Evolutionary conservation across 2,797 vertebrate genomes (phyloP).

Genomic region (Capromys pilorides): DNA sequence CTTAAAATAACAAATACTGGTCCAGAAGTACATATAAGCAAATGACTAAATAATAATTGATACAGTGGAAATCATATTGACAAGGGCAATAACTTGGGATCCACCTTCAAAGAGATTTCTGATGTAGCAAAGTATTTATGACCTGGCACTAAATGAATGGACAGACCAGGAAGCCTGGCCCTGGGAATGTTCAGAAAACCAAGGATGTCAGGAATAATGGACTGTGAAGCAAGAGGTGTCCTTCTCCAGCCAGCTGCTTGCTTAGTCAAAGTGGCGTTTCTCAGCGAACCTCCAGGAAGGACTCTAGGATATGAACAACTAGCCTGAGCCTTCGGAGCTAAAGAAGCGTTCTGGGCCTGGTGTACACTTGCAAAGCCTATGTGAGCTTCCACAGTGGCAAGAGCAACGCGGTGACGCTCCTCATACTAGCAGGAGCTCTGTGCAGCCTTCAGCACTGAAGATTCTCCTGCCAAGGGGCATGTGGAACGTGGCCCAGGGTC

Average conservation of each 20-base stretch:
- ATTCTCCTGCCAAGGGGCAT: background rate
- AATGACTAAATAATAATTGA: background rate
- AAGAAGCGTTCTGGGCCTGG: background rate
- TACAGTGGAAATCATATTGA: background rate
- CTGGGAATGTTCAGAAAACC: background rate
- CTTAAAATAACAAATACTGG: background rate
- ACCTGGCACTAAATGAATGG: background rate
- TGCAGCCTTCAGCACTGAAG: background rate
- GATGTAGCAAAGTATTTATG: background rate
- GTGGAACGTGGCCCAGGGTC: background rate
- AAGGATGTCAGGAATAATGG: background rate
- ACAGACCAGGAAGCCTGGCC: background rate
- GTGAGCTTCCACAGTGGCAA: background rate
- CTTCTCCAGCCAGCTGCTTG: fast-evolving
- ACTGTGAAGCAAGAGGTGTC: fast-evolving
- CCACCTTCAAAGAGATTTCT: background rate
- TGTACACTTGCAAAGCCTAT: background rate
- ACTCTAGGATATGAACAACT: background rate
- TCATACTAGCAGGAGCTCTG: background rate
- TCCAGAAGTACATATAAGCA: background rate
- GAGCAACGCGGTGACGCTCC: background rate
- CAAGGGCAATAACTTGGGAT: background rate
- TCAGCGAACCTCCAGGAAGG: background rate
- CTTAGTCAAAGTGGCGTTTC: background rate
- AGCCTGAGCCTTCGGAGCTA: background rate